phyloP scores from a whole-genome alignment of 2,113 vertebrate genomes.

The Caranx ignobilis region DNA sequence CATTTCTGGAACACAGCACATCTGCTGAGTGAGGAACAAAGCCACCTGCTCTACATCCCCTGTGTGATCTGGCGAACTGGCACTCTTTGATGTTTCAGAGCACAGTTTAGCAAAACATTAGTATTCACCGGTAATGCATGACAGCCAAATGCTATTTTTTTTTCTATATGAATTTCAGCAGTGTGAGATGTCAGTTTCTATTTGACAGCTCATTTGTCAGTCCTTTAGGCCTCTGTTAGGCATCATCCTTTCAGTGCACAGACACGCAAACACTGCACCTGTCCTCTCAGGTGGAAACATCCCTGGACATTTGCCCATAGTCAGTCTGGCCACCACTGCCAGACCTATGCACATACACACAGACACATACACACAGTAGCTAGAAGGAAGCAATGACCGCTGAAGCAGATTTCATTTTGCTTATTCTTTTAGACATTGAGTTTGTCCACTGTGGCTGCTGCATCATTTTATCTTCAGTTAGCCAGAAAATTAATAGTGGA shows the following conservation, averaged over 20 bases:
- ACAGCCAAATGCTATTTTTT: conserved; percentile 67
- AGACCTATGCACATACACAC: conserved; percentile 11
- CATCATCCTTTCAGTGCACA: conserved; percentile 56
- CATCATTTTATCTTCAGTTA: conserved; percentile 21
- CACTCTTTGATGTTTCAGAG: conserved; percentile 53
- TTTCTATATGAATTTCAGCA: conserved; percentile 56
- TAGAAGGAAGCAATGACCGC: conserved; percentile 39
- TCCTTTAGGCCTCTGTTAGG: conserved; percentile 63
- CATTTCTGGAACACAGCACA: conserved; percentile 48
- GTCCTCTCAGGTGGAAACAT: conserved; percentile 76
- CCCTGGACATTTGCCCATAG: conserved; percentile 59
- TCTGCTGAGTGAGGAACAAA: conserved; percentile 62
- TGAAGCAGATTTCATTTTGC: conserved; percentile 15
- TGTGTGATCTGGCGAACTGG: conserved; percentile 23
- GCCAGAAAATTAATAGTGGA: neutral
- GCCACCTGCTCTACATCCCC: conserved; percentile 42
- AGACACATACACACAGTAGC: conserved; percentile 21
- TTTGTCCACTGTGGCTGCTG: conserved; percentile 21
- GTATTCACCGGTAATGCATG: conserved; percentile 65
- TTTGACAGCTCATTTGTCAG: conserved; percentile 79
- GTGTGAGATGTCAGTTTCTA: conserved; percentile 71
- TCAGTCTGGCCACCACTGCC: conserved; percentile 24
- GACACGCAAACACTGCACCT: conserved; percentile 56
- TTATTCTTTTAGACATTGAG: conserved; percentile 6
- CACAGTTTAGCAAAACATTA: conserved; percentile 75